Conservation (phyloP, 2,888 invertebrate species). For the Drosophila acutilabella region DNA sequence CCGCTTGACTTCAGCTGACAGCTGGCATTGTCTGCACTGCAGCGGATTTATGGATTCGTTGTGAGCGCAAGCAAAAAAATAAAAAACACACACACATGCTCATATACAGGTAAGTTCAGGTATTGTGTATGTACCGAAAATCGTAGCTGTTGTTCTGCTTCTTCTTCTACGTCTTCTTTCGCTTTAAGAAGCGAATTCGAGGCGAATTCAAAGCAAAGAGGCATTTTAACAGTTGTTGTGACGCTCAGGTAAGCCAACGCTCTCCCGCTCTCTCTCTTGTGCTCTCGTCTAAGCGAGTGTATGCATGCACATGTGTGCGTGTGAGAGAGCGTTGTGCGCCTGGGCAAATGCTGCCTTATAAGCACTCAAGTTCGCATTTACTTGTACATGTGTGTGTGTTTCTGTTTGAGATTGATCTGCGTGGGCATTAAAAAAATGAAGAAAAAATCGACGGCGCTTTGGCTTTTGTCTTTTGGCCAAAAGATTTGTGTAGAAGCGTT, state of each 20-base stretch:
- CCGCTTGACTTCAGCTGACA: constrained; percentile 46
- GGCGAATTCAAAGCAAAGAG: constrained; percentile 16
- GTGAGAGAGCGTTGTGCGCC: constrained; percentile 41
- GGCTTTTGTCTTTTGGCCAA: constrained; percentile 73
- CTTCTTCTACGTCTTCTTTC: constrained; percentile 17
- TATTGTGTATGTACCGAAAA: constrained; percentile 54
- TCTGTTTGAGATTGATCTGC: constrained; percentile 60
- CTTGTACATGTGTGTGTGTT: constrained; percentile 12
- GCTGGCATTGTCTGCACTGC: constrained; percentile 35
- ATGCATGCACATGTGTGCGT: constrained; percentile 2
- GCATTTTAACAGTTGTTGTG: constrained; percentile 51
- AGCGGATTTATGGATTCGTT: constrained; percentile 54
- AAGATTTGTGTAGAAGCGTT: constrained; percentile 63
- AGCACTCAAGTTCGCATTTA: constrained; percentile 69
- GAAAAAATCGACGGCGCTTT: constrained; percentile 62
- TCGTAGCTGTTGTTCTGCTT: constrained; percentile 40
- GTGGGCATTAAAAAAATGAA: constrained; percentile 54
- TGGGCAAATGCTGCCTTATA: constrained; percentile 71
- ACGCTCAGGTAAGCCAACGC: constrained; percentile 58
- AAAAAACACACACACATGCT: background rate
- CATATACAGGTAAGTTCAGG: constrained; percentile 44
- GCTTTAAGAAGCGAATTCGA: constrained; percentile 64
- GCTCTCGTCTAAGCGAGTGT: constrained; percentile 34
- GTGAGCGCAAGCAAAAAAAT: constrained; percentile 29
- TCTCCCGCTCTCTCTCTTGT: constrained; percentile 21